Evolutionary conservation across 2,888 invertebrate species (phyloP), one percentile per base, ranked within the genome.

Genomic region (Epinotia bilunana): DNA sequence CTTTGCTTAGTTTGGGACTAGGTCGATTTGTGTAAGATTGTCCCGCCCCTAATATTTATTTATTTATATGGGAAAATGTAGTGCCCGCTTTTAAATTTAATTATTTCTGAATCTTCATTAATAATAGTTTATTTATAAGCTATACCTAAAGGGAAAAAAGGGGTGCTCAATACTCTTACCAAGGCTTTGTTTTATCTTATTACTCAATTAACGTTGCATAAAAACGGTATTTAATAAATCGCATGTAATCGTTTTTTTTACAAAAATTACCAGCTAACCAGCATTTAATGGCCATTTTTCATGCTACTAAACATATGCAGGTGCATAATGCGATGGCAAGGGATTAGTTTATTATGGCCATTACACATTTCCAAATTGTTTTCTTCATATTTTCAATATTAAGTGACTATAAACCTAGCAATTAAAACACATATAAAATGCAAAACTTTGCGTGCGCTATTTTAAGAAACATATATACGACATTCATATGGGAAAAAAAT

Each of bases 391-490:
- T 53, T 53, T 53, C 67, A 77, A 77, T 80, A 78, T 80, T 81
- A 72, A 73, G 46, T 73, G 75, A 78, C 78, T 77, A 78, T 78
- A 76, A 74, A 77, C 74, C 77, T 78, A 78, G 78, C 77, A 78
- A 81, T 80, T 83, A 80, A 79, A 78, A 73, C 73, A 74, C 77
- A 79, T 70, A 65, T 78, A 79, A 76, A 76, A 82, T 82, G 82
- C 78, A 79, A 82, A 83, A 80, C 78, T 79, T 80, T 79, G 83
- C 82, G 82, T 82, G 83, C 79, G 78, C 76, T 74, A 75, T 78
- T 75, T 77, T 63, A 75, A 78, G 67, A 80, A 79, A 81, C 80
- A 78, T 76, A 78, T 75, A 76, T 75, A 76, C 74, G 77, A 68
- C 57, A 43, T 75, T 78, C 77, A 79, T 72, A 62, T 78, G 77